Evolutionary conservation across 2,113 vertebrate species (phyloP), one percentile per base, ranked within the genome.

Genomic region (Heterotis niloticus): DNA sequence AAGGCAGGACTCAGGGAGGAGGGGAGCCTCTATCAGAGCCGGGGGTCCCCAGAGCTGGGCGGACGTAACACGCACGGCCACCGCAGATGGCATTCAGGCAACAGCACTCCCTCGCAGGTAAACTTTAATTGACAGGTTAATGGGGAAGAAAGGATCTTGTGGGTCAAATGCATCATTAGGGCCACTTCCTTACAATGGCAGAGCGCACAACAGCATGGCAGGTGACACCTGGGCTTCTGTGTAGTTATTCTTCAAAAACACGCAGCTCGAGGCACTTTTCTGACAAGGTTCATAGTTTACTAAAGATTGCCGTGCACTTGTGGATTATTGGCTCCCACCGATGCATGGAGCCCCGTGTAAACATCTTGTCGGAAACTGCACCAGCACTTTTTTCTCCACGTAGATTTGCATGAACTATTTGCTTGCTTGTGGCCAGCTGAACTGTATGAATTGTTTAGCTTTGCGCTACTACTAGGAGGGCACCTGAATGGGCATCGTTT

Each of bases 111-210:
- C 81, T 82, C 57, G 56, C 77, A 84, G 81, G 78, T 82, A 83
- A 82, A 75, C 69, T 66, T 80, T 86, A 84, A 85, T 85, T 86
- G 84, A 86, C 84, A 86, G 83, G 82, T 85, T 87, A 87, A 87
- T 83, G 82, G 71, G 75, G 65, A 81, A 81, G 83, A 83, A 82
- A 82, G 52, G 62, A 29, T 71, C 71, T 68, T 66, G 77, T 62
- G 77, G 82, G 79, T 80, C 82, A 83, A 83, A 71, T 24, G 80
- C 82, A 83, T 85, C 74, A 81, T 87, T 85, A 85, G 83, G 78
- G 72, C 76, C 54, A 77, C 75, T 77, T 66, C 67, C 81, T 79
- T 75, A 82, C 81, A 82, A 84, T 79, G 80, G 83, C 79, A 78
- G 67, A 74, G 75, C 81, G 76, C 62, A 52, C 77, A 66, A 77